Evolutionary conservation across 2,888 invertebrate genomes (phyloP).

Genomic region (Xanthorhoe spadicearia): DNA sequence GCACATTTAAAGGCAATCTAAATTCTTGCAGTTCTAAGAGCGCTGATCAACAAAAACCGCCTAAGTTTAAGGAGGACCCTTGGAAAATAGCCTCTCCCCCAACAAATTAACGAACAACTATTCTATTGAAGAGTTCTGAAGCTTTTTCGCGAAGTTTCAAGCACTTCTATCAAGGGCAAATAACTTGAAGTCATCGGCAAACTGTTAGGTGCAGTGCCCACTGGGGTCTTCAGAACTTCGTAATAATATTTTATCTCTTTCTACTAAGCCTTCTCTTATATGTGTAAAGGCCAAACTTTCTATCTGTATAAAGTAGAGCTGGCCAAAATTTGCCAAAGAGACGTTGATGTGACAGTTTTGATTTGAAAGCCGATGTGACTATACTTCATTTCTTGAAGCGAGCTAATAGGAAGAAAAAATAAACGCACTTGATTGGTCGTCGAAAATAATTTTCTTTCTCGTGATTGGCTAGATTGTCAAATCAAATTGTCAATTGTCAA

Average conservation of each 20-base stretch:
- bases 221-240: neutral
- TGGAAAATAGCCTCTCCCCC: slow-evolving; percentile 41
- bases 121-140: slow-evolving; percentile 43
- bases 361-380: too few species aligned
- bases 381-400: too few species aligned
- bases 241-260: neutral
- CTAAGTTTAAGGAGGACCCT: slow-evolving; percentile 33
- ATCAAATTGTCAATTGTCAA: too few species aligned
- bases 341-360: too few species aligned
- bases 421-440: too few species aligned
- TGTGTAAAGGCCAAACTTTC: too few species aligned
- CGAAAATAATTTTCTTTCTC: too few species aligned
- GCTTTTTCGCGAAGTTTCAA: slow-evolving; percentile 38
- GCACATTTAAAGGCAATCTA: slow-evolving; percentile 33
- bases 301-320: too few species aligned
- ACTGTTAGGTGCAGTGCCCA: slow-evolving; percentile 8
- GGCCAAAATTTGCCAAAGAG: too few species aligned
- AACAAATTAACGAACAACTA: slow-evolving; percentile 48
- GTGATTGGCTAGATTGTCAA: too few species aligned
- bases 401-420: too few species aligned
- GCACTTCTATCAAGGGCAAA: slow-evolving; percentile 41
- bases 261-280: too few species aligned
- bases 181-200: slow-evolving; percentile 38
- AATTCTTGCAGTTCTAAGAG: slow-evolving; percentile 35
- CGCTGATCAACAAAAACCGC: slow-evolving; percentile 39